phyloP scores from a whole-genome alignment of 2,888 invertebrate genomes.

The Cheilosia urbana region DNA sequence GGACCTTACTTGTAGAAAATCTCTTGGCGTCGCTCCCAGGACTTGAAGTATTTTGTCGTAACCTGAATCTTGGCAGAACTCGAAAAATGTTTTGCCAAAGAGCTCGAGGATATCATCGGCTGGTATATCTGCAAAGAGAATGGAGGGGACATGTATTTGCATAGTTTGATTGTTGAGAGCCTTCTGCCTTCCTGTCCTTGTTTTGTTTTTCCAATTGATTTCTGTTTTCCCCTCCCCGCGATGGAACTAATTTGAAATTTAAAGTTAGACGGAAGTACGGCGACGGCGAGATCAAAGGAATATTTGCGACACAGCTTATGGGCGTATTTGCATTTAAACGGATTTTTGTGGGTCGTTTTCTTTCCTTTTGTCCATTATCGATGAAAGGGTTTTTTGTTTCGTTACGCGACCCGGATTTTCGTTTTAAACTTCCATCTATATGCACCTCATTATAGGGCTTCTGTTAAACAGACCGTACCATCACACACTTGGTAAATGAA shows the following conservation, averaged over 20 bases:
- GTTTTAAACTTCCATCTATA: too few relatives aligned
- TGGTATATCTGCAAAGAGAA: conserved; percentile 89
- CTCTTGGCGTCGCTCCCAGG: conserved; percentile 96
- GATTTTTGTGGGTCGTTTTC: neutral
- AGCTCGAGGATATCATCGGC: conserved; percentile 94
- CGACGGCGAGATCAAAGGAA: neutral
- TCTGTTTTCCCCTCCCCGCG: conserved; percentile 3
- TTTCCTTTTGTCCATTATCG: too few relatives aligned
- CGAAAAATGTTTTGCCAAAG: conserved; percentile 97
- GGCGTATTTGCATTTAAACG: conserved; percentile 9
- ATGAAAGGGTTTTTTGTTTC: too few relatives aligned
- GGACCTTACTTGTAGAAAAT: conserved; percentile 92
- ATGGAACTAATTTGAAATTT: conserved; percentile 61
- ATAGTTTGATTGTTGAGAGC: conserved; percentile 62
- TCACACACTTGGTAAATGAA: too few relatives aligned
- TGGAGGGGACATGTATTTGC: conserved; percentile 44
- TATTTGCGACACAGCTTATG: conserved; percentile 58
- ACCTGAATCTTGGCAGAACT: conserved; percentile 98
- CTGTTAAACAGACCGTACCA: too few relatives aligned
- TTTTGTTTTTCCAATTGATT: neutral
- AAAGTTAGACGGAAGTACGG: conserved; percentile 23
- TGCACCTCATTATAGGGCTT: too few relatives aligned
- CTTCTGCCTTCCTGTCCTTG: neutral
- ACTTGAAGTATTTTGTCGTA: conserved; percentile 98
- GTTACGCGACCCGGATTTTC: too few relatives aligned